These are phyloP conservation scores for Pomacea canaliculata DNA, from an alignment of 2,888 invertebrate species.

Conservation along the genomic window DNA sequence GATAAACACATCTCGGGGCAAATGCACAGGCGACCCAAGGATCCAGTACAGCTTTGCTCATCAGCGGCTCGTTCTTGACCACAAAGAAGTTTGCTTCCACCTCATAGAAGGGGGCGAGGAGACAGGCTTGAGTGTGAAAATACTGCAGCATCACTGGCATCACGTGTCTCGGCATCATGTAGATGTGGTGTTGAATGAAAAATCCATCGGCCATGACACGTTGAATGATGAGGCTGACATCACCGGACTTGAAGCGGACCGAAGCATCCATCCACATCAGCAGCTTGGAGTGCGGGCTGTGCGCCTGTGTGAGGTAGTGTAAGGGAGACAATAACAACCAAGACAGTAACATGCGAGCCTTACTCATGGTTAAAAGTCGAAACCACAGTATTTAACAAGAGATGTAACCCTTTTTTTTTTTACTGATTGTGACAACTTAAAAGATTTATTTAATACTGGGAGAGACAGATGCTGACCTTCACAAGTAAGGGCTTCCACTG, in stretches of 20 bases:
- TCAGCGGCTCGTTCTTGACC: slow-evolving; percentile 17
- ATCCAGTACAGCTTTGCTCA: slow-evolving; percentile 4
- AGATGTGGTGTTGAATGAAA: neutral
- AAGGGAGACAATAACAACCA: too few relatives aligned
- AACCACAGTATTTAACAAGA: too few relatives aligned
- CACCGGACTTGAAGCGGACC: slow-evolving; percentile 7
- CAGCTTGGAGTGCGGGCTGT: slow-evolving; percentile 13
- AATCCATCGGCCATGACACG: too few relatives aligned
- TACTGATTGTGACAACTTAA: too few relatives aligned
- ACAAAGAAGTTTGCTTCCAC: slow-evolving; percentile 13
- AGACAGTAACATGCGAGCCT: too few relatives aligned
- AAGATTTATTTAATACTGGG: too few relatives aligned
- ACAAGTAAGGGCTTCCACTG: too few relatives aligned
- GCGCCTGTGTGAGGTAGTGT: slow-evolving; percentile 6
- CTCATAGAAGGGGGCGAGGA: neutral
- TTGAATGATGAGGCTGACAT: neutral
- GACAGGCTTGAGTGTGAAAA: slow-evolving; percentile 16
- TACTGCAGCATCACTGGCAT: slow-evolving; percentile 11
- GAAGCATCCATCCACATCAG: slow-evolving; percentile 25
- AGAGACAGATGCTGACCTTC: too few relatives aligned
- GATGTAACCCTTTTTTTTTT: too few relatives aligned
- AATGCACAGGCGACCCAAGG: slow-evolving; percentile 24
- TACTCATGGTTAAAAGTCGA: too few relatives aligned
- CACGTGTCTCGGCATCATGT: slow-evolving; percentile 6
- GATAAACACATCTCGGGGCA: slow-evolving; percentile 5